A percentile compares a stretch with the other conserved stretches of the same genome.
These are phyloP conservation scores for Nephrocerus scutellatus DNA, from an alignment of 2,888 invertebrate genomes.

Conservation along the genomic window DNA sequence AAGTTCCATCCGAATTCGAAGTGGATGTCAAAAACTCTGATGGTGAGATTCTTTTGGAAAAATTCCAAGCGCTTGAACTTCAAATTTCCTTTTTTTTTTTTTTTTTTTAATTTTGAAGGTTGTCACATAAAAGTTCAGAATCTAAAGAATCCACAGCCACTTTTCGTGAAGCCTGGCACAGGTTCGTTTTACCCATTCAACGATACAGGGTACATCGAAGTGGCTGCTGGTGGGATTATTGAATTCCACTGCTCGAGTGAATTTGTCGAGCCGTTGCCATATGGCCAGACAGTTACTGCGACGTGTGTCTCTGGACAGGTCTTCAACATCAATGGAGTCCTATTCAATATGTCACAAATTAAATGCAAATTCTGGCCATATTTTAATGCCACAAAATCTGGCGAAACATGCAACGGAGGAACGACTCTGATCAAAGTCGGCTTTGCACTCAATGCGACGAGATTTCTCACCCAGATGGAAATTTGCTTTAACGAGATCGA, in stretches of 20 bases:
- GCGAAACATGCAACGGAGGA: conserved; percentile 32
- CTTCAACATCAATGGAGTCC: conserved; percentile 26
- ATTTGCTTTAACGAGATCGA: conserved; percentile 42
- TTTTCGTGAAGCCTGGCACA: conserved; percentile 49
- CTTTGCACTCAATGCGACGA: conserved; percentile 29
- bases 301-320: conserved; percentile 30
- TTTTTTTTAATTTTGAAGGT: too few species aligned
- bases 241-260: conserved; percentile 33
- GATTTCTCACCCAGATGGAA: conserved; percentile 40
- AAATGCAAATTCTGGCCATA: conserved; percentile 36
- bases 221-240: conserved; percentile 27
- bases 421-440: conserved; percentile 38
- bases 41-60: too few species aligned
- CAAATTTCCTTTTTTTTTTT: too few species aligned
- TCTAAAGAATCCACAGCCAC: conserved; percentile 52
- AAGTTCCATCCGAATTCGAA: too few species aligned
- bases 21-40: too few species aligned
- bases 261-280: conserved; percentile 27
- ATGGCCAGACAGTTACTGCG: conserved; percentile 27
- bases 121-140: too few species aligned
- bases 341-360: conserved; percentile 31
- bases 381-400: conserved; percentile 33
- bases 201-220: conserved; percentile 26
- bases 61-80: too few species aligned
- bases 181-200: conserved; percentile 27